phyloP scores from a whole-genome alignment of 2,888 invertebrate species.

The Epirrhoe alternata region DNA sequence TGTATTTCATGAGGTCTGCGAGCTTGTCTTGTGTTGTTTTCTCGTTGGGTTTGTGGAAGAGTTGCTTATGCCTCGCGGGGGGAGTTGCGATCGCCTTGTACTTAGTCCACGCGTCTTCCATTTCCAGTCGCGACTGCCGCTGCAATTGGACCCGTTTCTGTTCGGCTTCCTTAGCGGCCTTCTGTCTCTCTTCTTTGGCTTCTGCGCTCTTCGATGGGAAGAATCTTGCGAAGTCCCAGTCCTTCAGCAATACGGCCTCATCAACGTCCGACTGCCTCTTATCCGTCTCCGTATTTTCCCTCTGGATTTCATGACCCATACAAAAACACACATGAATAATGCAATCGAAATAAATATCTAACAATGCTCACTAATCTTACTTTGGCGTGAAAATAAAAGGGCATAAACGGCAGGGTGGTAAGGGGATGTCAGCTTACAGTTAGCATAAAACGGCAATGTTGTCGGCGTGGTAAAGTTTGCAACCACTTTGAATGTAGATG shows the following conservation, averaged over 20 bases:
- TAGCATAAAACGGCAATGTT: constrained; percentile 42
- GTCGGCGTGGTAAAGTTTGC: constrained; percentile 10
- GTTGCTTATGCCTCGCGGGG: constrained; percentile 72
- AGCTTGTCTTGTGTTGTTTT: constrained; percentile 77
- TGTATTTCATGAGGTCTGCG: constrained; percentile 84
- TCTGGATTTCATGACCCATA: constrained; percentile 76
- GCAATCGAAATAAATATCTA: constrained; percentile 50
- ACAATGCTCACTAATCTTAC: constrained; percentile 80
- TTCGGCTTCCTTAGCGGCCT: constrained; percentile 73
- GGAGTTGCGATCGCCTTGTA: constrained; percentile 77
- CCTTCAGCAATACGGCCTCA: constrained; percentile 92
- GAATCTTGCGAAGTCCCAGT: constrained; percentile 95
- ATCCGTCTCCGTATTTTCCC: constrained; percentile 71
- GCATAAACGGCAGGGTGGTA: constrained; percentile 33
- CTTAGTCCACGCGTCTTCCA: constrained; percentile 78
- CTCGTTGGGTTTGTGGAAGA: constrained; percentile 67
- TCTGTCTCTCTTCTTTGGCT: constrained; percentile 65
- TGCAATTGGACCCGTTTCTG: constrained; percentile 72
- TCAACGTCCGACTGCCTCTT: constrained; percentile 87
- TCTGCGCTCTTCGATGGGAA: constrained; percentile 86
- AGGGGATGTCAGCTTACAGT: constrained; percentile 39
- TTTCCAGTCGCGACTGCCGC: constrained; percentile 76
- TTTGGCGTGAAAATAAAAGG: constrained; percentile 73
- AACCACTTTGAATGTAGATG: constrained; percentile 2
- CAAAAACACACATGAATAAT: constrained; percentile 78